Percentiles rank a stretch among this genome's conserved stretches.
These are phyloP conservation scores for Limnodromus scolopaceus DNA, from an alignment of 2,797 vertebrate genomes.

Conservation along the genomic window DNA sequence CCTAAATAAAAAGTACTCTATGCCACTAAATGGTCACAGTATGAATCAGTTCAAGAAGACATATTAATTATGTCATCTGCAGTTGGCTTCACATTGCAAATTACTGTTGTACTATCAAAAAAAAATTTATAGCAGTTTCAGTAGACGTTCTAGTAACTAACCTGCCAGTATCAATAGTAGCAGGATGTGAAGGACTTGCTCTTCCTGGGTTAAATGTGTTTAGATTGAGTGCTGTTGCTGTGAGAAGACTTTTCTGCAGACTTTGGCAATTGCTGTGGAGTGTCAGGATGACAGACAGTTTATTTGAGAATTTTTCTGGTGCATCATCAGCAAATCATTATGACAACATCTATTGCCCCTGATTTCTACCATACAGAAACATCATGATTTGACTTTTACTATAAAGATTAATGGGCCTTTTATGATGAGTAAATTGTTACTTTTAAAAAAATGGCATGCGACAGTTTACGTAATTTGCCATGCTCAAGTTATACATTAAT, in stretches of 20 bases:
- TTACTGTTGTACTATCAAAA: not conserved
- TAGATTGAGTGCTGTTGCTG: not conserved
- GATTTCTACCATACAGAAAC: not conserved
- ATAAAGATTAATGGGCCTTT: not conserved
- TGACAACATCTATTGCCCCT: not conserved
- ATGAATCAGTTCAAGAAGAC: not conserved
- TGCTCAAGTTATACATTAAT: fast-evolving
- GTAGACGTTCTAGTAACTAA: not conserved
- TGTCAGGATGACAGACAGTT: not conserved
- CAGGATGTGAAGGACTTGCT: not conserved
- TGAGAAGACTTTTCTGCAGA: not conserved
- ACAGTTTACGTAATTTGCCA: not conserved
- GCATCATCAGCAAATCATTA: not conserved
- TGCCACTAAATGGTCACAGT: not conserved
- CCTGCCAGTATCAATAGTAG: not conserved
- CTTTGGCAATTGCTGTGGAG: not conserved
- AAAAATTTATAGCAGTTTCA: not conserved
- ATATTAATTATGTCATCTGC: not conserved
- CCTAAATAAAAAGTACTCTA: not conserved
- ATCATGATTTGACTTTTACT: not conserved
- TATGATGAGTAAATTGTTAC: not conserved
- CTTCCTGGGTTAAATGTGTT: not conserved
- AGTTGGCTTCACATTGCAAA: not conserved
- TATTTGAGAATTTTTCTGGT: not conserved
- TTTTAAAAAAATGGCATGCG: not conserved